Conservation (phyloP, 2,888 invertebrate genomes). For the Alsophila aescularia region DNA sequence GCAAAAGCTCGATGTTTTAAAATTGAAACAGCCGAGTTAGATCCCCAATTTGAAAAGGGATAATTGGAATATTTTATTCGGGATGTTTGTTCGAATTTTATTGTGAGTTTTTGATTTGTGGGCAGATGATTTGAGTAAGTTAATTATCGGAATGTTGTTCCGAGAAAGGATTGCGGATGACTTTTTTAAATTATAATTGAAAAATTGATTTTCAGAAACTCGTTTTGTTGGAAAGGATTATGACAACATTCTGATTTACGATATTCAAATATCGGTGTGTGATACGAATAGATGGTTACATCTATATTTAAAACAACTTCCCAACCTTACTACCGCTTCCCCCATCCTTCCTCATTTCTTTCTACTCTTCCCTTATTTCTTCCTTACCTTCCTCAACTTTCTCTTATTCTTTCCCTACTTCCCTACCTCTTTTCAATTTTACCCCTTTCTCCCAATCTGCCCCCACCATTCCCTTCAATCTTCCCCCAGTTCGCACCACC, state of each 20-base stretch:
- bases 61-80: slow-evolving; percentile 37
- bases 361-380: no score
- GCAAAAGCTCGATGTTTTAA: slow-evolving; percentile 15
- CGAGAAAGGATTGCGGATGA: slow-evolving; percentile 10
- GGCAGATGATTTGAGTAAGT: slow-evolving; percentile 30
- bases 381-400: no score
- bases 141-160: slow-evolving; percentile 34
- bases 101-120: slow-evolving; percentile 36
- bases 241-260: slow-evolving; percentile 10
- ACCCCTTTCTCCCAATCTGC: no score
- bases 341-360: no score
- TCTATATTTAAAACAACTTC: no score
- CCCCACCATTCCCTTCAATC: no score
- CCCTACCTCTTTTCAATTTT: no score
- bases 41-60: slow-evolving; percentile 27
- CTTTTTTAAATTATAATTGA: slow-evolving; percentile 20
- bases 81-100: slow-evolving; percentile 33
- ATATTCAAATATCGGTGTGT: not conserved
- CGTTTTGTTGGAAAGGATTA: slow-evolving; percentile 4
- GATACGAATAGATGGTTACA: no score
- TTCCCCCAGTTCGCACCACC: no score
- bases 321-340: no score
- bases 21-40: slow-evolving; percentile 31
- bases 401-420: no score
- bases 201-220: slow-evolving; percentile 9